phyloP scores from a whole-genome alignment of 2,113 vertebrate genomes.

The Brachyistius frenatus region DNA sequence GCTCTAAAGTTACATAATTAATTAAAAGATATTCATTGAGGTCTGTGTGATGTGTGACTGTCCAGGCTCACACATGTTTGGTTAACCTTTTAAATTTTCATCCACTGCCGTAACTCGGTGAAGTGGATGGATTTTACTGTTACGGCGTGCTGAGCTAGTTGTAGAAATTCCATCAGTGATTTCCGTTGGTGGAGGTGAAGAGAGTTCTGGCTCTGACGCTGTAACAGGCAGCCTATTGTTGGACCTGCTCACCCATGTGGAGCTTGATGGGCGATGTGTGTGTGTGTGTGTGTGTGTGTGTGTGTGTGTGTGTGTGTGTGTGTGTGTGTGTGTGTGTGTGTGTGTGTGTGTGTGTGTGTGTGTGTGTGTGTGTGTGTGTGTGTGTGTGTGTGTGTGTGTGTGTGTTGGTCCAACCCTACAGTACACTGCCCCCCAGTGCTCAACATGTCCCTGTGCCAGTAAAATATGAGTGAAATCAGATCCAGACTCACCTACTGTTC shows the following conservation, averaged over 20 bases:
- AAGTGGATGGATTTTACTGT: constrained; percentile 63
- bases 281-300: no score
- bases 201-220: constrained; percentile 61
- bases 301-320: no score
- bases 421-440: constrained; percentile 79
- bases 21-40: constrained; percentile 61
- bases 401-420: constrained; percentile 49
- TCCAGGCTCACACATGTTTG: constrained; percentile 52
- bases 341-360: no score
- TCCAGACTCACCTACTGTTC: constrained; percentile 53
- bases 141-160: constrained; percentile 48
- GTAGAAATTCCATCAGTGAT: constrained; percentile 67
- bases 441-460: constrained; percentile 48
- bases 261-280: constrained; percentile 11
- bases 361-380: no score
- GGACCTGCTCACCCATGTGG: constrained; percentile 53
- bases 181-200: constrained; percentile 74
- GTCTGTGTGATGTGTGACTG: constrained; percentile 36
- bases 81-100: constrained; percentile 58
- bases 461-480: constrained; percentile 56
- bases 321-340: no score
- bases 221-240: constrained; percentile 78
- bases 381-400: not conserved
- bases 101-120: constrained; percentile 21
- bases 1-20: constrained; percentile 25